Evolutionary conservation across 2,113 vertebrate species (phyloP).

Genomic region (Archocentrus centrarchus): DNA sequence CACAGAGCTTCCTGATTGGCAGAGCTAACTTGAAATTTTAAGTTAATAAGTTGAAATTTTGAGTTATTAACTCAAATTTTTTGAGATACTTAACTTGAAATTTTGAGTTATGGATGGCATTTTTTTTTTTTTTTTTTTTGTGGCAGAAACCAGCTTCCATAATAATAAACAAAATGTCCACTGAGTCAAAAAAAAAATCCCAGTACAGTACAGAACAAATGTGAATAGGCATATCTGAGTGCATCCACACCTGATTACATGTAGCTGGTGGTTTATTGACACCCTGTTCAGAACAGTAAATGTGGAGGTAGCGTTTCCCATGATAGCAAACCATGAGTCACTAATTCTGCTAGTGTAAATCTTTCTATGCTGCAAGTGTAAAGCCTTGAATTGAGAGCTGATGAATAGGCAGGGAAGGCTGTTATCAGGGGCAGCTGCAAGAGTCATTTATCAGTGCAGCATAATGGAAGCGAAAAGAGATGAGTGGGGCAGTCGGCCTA

Average conservation of each 20-base stretch:
- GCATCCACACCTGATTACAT: not conserved
- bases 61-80: too few species aligned
- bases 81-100: too few species aligned
- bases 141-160: too few species aligned
- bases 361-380: conserved; percentile 37
- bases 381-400: conserved; percentile 77
- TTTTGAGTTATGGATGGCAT: too few species aligned
- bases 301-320: conserved; percentile 14
- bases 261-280: conserved; percentile 25
- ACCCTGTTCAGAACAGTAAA: conserved; percentile 15
- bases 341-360: conserved; percentile 42
- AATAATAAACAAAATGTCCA: not conserved
- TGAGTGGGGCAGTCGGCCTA: conserved; percentile 63
- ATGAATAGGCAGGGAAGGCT: conserved; percentile 84
- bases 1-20: too few species aligned
- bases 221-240: not conserved
- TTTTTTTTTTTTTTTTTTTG: too few species aligned
- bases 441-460: conserved; percentile 85
- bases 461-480: conserved; percentile 69
- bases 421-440: conserved; percentile 82
- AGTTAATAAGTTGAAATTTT: too few species aligned
- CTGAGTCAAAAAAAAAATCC: not conserved
- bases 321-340: conserved; percentile 47
- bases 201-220: not conserved
- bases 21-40: too few species aligned